Evolutionary conservation across 2,797 vertebrate genomes (phyloP), one percentile per base, ranked within the genome.

Genomic region (Dicrostonyx torquatus): DNA sequence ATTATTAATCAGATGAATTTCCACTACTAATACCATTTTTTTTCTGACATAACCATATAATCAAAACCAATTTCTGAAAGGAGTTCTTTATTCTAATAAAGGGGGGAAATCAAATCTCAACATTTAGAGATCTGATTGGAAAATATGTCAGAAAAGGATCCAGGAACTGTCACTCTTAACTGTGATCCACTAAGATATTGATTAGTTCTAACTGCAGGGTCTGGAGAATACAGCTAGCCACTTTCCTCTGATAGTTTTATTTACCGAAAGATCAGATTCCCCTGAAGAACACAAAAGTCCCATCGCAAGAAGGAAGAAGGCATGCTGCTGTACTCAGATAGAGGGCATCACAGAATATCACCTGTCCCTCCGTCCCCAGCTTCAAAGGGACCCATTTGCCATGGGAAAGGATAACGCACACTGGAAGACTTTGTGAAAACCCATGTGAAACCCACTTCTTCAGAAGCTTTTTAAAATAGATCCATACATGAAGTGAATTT

Each of bases 1-100:
- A 2, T 53, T 83, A 31, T 80, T 62, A 95, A 86, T 73, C 75
- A 88, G 48, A 62, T 31, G 76, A 29, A 70, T 79, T 95, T 95
- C 20, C 1, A 87, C 34, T 24, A 76, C 78, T 53, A 34, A 85
- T 55, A 85, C 1, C 20, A n/a, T n/a, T n/a, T 29, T 40, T 55
- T 43, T 84, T 87, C 53, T 78, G 53, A 83, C 87, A 87, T 45
- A 11, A 78, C 75, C 48, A 87, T 60, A 79, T 84, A 92, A 89
- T 90, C 72, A 89, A 76, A 29, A 29, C 68, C 60, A 40, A 82
- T 82, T 86, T 40, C 84, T 34, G 1, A 85, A 95, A 83, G 31
- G n/a, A 3, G 0, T 85, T 91, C 24, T 48, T 91, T 90, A 86
- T 24, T 77, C 9, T 15, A 84, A 66, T 80, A 90, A 77, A 84